Evolutionary conservation across 1,140 invertebrate genomes (phyloP).

Genomic region (Diplogasteroides magnus): DNA sequence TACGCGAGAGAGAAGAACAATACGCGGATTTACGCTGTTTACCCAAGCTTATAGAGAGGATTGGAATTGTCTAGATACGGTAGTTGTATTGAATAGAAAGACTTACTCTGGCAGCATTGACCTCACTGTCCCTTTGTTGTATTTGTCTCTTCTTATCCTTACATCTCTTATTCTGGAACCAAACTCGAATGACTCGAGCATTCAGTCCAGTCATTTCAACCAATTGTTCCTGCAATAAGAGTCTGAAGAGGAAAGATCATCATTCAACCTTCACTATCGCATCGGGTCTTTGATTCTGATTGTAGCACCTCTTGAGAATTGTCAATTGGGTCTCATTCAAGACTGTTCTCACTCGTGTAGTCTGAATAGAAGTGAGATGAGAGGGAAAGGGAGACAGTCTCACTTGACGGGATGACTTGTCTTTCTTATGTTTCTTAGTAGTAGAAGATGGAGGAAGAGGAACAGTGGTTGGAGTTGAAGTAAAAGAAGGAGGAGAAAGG

Average conservation of each 20-base stretch:
- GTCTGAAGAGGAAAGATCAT: no score
- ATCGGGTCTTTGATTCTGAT: slow-evolving; percentile 90
- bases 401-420: slow-evolving; percentile 15
- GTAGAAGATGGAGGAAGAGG: slow-evolving; percentile 18
- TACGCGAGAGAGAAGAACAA: no score
- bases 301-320: slow-evolving; percentile 73
- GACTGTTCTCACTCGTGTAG: slow-evolving; percentile 89
- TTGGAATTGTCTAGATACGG: no score
- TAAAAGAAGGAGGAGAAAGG: slow-evolving; percentile 15
- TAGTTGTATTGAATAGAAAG: slow-evolving; percentile 1
- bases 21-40: no score
- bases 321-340: slow-evolving; percentile 97
- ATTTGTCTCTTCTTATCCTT: slow-evolving; percentile 98
- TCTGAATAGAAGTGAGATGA: slow-evolving; percentile 59
- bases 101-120: slow-evolving; percentile 79
- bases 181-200: slow-evolving; percentile 37
- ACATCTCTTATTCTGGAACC: slow-evolving; percentile 86
- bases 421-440: slow-evolving; percentile 33
- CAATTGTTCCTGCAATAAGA: slow-evolving; percentile 82
- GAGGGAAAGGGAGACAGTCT: slow-evolving; percentile 6
- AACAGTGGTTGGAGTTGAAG: slow-evolving; percentile 16
- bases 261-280: slow-evolving; percentile 82
- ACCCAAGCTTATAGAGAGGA: no score
- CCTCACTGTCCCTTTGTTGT: slow-evolving; percentile 90
- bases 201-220: slow-evolving; percentile 81